Base-by-base conservation (phyloP, 2,797 vertebrate genomes). In the Eptatretus atami region DNA sequence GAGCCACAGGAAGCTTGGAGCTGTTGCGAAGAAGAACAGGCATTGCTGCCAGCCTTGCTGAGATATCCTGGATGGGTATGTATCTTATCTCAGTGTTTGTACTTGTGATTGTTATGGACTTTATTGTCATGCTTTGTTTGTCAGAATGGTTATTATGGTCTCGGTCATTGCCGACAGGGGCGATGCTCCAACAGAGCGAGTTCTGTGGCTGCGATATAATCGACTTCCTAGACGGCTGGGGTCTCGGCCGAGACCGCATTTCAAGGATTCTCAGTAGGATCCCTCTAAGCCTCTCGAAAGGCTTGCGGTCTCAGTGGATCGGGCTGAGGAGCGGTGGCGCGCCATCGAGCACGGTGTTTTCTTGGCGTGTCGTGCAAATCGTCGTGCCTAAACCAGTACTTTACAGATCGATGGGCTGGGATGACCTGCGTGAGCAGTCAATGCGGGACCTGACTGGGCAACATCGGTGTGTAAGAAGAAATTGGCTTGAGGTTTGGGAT, bases 31-130 rank as follows among this genome's bases (percentile, higher is more conserved):
- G 76, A 76, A 68, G 76, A 82, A 54, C 73, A 79, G 65, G 78
- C 77, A 3, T 79, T 81, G 77, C 79, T 80, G 73, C 74, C 75
- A 69, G 79, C 76, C 73, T 68, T 82, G 69, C 75, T 79, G 66
- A 74, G 70, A n/a, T 63, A 66, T 80, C 24, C 72, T 70, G 65
- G 71, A 53, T 63, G 76, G 75, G 77, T 80, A 63, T 72, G 19
- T 19, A 19, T 19, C 19, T 19, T 19, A 19, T 19, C 19, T 19
- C 19, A 19, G 19, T 19, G 19, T 19, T 19, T 19, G 19, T 19
- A 19, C 19, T 19, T 19, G 2, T 19, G 19, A 19, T 19, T 19
- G 19, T 19, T 19, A 19, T 19, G n/a, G 19, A 19, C 19, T 19
- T 19, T 19, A 19, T 19, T 19, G 19, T 19, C 19, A 2, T 19